Conservation (phyloP, 2,797 vertebrate species). For the Sternarchorhynchus goeldii region DNA sequence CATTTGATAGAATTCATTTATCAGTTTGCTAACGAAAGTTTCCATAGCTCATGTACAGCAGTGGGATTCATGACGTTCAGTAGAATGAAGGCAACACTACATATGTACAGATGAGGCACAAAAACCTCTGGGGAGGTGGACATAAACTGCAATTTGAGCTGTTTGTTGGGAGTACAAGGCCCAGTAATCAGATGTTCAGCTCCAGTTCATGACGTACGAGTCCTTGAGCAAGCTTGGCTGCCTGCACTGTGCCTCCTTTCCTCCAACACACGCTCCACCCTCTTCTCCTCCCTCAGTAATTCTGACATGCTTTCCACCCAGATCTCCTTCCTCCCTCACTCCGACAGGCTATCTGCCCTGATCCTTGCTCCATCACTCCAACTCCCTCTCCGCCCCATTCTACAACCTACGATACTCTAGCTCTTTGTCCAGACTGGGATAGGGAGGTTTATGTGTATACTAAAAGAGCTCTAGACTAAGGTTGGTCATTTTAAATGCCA, state of each 20-base stretch:
- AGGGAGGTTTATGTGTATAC: neutral
- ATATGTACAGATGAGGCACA: slow-evolving; percentile 25
- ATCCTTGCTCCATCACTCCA: neutral
- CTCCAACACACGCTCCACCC: neutral
- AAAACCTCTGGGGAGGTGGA: neutral
- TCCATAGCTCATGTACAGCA: neutral
- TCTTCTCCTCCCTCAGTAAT: neutral
- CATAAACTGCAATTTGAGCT: neutral
- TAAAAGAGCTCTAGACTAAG: neutral
- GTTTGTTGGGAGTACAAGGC: neutral
- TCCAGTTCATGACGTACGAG: neutral
- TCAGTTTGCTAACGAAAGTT: neutral
- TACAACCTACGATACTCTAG: no score
- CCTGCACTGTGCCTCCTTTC: neutral
- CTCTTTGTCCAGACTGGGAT: no score
- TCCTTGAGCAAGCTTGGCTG: slow-evolving; percentile 1
- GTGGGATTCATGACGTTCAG: neutral
- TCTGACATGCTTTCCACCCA: neutral
- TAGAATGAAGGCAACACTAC: slow-evolving; percentile 28
- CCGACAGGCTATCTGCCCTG: neutral
- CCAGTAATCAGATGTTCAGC: slow-evolving; percentile 20
- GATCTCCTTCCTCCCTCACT: neutral
- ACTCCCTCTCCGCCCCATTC: no score
- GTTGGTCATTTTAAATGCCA: neutral
- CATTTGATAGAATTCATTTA: neutral